phyloP scores from a whole-genome alignment of 2,113 vertebrate species.

The Leucoraja erinaceus region DNA sequence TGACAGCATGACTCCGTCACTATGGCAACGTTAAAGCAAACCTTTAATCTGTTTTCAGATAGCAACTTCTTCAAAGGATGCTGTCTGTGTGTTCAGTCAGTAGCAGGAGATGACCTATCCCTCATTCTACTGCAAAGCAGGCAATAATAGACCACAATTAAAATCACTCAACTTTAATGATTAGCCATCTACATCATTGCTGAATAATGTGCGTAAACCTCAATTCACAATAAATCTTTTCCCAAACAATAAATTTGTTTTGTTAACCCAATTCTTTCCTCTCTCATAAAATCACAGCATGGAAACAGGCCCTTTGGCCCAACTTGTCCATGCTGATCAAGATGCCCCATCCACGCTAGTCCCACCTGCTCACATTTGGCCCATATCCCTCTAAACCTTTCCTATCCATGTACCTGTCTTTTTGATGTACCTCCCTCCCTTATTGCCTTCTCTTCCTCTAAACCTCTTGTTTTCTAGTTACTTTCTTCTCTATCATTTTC shows the following conservation, averaged over 20 bases:
- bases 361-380: too few species aligned
- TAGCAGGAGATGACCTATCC: neutral
- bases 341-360: too few species aligned
- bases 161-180: constrained; percentile 17
- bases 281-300: neutral
- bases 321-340: too few species aligned
- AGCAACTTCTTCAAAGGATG: neutral
- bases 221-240: neutral
- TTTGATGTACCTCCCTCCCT: neutral
- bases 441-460: neutral
- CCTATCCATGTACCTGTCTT: too few species aligned
- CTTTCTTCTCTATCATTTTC: neutral
- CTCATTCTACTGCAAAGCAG: neutral
- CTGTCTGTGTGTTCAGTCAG: neutral
- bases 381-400: too few species aligned
- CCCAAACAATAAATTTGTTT: neutral
- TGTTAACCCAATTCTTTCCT: neutral
- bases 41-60: constrained; percentile 28
- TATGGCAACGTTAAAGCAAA: neutral
- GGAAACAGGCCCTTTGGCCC: too few species aligned
- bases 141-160: neutral
- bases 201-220: neutral
- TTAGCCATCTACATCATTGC: neutral
- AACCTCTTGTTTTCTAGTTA: neutral
- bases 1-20: constrained; percentile 23